These are phyloP conservation scores for Trematomus bernacchii DNA, from an alignment of 2,797 vertebrate genomes.

Conservation along the genomic window DNA sequence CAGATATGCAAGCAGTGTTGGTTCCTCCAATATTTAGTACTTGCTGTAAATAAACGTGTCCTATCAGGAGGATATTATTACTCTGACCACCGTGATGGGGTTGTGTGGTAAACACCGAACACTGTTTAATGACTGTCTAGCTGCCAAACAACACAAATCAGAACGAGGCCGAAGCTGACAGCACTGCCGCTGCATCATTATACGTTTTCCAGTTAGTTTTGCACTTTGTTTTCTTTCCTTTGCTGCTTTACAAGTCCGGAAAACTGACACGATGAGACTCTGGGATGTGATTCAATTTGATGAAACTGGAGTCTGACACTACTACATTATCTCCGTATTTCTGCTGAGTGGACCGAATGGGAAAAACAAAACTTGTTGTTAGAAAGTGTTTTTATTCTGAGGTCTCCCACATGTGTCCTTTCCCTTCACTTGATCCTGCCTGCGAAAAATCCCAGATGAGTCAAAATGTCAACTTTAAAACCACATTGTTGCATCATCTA, in stretches of 20 bases:
- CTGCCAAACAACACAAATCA: slow-evolving; percentile 60
- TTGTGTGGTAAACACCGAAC: slow-evolving; percentile 48
- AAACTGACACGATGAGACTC: background rate
- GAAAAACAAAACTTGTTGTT: slow-evolving; percentile 38
- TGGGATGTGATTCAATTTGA: slow-evolving; percentile 19
- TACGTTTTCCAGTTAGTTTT: slow-evolving; percentile 13
- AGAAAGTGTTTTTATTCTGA: slow-evolving; percentile 38
- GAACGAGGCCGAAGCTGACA: slow-evolving; percentile 41
- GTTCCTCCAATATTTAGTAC: slow-evolving; percentile 41
- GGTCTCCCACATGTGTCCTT: slow-evolving; percentile 51
- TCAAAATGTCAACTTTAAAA: slow-evolving; percentile 56
- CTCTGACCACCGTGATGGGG: slow-evolving; percentile 29
- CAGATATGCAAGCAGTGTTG: slow-evolving; percentile 14
- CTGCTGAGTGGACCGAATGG: slow-evolving; percentile 44
- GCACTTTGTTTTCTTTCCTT: slow-evolving; percentile 14
- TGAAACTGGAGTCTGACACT: slow-evolving; percentile 19
- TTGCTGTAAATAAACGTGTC: slow-evolving; percentile 53
- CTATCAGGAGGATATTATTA: slow-evolving; percentile 50
- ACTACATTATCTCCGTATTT: slow-evolving; percentile 41
- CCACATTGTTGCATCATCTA: slow-evolving; percentile 35
- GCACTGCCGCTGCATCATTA: slow-evolving; percentile 6
- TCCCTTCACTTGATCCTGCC: slow-evolving; percentile 34
- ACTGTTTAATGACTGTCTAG: slow-evolving; percentile 55
- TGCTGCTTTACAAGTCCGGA: background rate
- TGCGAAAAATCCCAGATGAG: slow-evolving; percentile 51